Percentiles rank a stretch among this genome's conserved stretches.
These are phyloP conservation scores for Orcinus orca DNA, from an alignment of 2,113 vertebrate species.

Conservation along the genomic window DNA sequence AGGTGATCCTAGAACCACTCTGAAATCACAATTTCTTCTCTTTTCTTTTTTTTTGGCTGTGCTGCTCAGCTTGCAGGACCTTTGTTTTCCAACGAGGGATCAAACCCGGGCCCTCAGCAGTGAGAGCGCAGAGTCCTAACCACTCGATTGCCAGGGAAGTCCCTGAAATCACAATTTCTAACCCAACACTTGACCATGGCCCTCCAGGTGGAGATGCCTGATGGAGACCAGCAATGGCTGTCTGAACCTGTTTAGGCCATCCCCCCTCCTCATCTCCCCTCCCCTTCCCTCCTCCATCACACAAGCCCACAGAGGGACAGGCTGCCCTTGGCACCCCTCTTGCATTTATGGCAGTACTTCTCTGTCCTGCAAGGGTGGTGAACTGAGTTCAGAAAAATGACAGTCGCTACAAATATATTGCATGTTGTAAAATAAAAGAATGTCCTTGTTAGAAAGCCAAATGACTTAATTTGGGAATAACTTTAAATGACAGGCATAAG, in stretches of 20 bases:
- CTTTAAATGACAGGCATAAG: not conserved
- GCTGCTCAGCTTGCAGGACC: not conserved
- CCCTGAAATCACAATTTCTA: not conserved
- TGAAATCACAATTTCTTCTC: not conserved
- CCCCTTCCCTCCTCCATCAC: not conserved
- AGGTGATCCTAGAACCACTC: not conserved
- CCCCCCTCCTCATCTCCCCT: not conserved
- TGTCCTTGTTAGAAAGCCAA: constrained; percentile 63
- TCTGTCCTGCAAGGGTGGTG: constrained; percentile 51
- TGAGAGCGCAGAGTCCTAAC: not conserved
- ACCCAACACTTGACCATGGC: not conserved
- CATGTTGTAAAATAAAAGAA: constrained; percentile 64
- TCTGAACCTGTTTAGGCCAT: not conserved
- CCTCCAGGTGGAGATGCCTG: not conserved
- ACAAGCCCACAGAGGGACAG: not conserved
- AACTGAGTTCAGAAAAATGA: constrained; percentile 64
- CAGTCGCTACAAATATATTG: constrained; percentile 64
- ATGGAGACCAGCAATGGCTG: not conserved
- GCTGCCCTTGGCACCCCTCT: constrained; percentile 43
- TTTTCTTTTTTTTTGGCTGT: not conserved
- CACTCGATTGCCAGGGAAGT: not conserved
- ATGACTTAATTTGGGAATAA: constrained; percentile 48
- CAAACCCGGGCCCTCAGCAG: not conserved
- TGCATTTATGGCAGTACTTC: constrained; percentile 40
- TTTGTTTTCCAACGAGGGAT: not conserved